A percentile compares a stretch with the other conserved stretches of the same genome.
phyloP scores from a whole-genome alignment of 1,140 invertebrate genomes.

The Rhyzopertha dominica region DNA sequence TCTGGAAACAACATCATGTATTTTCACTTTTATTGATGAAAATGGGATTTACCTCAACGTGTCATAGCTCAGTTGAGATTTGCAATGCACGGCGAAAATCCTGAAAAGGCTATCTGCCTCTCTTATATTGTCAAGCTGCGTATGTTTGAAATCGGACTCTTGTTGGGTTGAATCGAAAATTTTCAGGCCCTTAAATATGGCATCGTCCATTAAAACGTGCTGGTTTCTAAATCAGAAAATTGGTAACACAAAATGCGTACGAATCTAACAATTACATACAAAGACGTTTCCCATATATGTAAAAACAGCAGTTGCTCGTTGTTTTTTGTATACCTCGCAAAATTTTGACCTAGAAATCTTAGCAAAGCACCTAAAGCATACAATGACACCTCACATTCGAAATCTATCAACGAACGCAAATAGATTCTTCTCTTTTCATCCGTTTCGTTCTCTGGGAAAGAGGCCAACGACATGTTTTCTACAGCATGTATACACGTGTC shows the following conservation, averaged over 20 bases:
- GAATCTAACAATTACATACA: conserved; percentile 51
- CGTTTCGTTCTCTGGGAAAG: too few species aligned
- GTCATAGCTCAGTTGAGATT: conserved; percentile 55
- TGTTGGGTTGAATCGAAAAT: conserved; percentile 70
- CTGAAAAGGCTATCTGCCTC: conserved; percentile 71
- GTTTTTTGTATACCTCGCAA: conserved; percentile 55
- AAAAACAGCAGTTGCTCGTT: conserved; percentile 52
- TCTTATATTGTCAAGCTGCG: conserved; percentile 51
- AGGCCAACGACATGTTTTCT: too few species aligned
- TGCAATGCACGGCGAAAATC: conserved; percentile 62
- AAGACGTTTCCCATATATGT: conserved; percentile 55
- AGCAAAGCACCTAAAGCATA: conserved; percentile 69
- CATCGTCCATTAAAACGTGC: conserved; percentile 66
- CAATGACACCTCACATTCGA: conserved; percentile 59
- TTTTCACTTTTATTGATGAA: conserved; percentile 3
- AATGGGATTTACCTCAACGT: conserved; percentile 48
- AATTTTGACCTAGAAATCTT: conserved; percentile 67
- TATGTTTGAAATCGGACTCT: conserved; percentile 69
- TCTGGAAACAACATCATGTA: conserved; percentile 36
- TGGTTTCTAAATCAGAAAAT: conserved; percentile 52
- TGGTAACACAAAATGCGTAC: background rate
- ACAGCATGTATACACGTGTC: too few species aligned
- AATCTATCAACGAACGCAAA: conserved; percentile 64
- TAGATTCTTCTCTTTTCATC: conserved; percentile 58
- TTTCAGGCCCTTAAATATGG: conserved; percentile 67